These are phyloP conservation scores for Caenorhabditis japonica DNA, from an alignment of 2,888 invertebrate species.

Conservation along the genomic window DNA sequence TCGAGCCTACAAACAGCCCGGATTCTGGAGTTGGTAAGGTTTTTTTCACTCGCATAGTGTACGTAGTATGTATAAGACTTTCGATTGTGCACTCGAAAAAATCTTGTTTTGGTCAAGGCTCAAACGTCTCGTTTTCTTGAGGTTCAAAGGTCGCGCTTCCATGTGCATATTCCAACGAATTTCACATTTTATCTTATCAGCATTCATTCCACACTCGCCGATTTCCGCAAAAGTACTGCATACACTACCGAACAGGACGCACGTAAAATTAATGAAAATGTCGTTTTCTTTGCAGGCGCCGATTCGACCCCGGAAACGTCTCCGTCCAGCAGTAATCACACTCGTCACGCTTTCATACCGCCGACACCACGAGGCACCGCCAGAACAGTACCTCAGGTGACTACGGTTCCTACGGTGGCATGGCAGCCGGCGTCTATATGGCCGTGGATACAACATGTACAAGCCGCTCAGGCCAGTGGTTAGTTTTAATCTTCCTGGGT, in stretches of 20 bases:
- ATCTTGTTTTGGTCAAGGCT: no score
- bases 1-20: slow-evolving; percentile 45
- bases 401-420: not conserved
- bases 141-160: not conserved
- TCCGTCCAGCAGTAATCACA: slow-evolving; percentile 26
- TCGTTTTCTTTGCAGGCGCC: slow-evolving; percentile 22
- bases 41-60: not conserved
- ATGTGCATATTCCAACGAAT: not conserved
- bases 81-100: no score
- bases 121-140: not conserved
- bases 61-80: no score
- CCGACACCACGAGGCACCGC: slow-evolving; percentile 20
- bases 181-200: not conserved
- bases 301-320: slow-evolving; percentile 53
- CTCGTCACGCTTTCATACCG: slow-evolving; percentile 38
- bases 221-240: not conserved
- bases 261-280: no score
- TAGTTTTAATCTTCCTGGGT: slow-evolving; percentile 6
- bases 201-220: not conserved
- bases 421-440: slow-evolving; percentile 44
- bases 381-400: slow-evolving; percentile 4
- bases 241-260: no score
- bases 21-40: slow-evolving; percentile 56
- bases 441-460: slow-evolving; percentile 53
- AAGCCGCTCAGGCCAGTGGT: slow-evolving; percentile 24